Base-by-base conservation (phyloP, 2,888 invertebrate genomes). In the Coremacera marginata region DNA sequence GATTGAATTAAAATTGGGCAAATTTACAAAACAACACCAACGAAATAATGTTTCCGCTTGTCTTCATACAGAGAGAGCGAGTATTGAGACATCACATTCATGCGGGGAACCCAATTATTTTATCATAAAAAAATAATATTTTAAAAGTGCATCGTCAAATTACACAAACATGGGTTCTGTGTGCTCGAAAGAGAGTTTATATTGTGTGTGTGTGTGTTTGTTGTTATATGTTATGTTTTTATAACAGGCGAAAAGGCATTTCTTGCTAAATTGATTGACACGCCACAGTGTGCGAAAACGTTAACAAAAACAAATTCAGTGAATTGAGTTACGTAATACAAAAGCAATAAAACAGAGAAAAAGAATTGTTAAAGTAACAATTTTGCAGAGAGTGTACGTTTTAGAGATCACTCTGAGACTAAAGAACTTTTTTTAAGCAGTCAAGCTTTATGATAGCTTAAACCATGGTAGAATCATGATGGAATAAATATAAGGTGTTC, bases 141-240 rank as follows among this genome's bases (percentile, higher is more conserved):
- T 75, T 80, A 84, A 85, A 83, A 84, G 82, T 86, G 84, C 85
- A 86, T 86, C 84, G 85, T 87, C 87, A 86, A 84, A 84, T 87
- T 88, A 87, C 88, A 87, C 81, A 73, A 80, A 74, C 22, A 60
- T 52, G 52, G 22, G 52, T 70, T 52, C 44, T 51, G 25, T 14
- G 14, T 25, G 44, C 60, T 16, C 3, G 5, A 31, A 60, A 60
- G 5, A 60, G 25, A 79, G 79, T 78, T 71, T 79, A 80, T 83
- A 82, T 85, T 82, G 82, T 83, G 83, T 31, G 31, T 83, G 83
- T 31, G 31, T 82, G 85, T 84, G 84, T 84, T 80, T 84, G 83
- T 86, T 86, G n/a, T 67, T 34, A 11, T 67, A n/a, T 85, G 83
- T 86, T 86, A 37, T 72, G 25, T 31, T 72, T 22, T 44, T 37